Percentiles rank a stretch among this genome's conserved stretches.
Conservation (phyloP, 2,888 invertebrate genomes). For the Anorthoa munda region DNA sequence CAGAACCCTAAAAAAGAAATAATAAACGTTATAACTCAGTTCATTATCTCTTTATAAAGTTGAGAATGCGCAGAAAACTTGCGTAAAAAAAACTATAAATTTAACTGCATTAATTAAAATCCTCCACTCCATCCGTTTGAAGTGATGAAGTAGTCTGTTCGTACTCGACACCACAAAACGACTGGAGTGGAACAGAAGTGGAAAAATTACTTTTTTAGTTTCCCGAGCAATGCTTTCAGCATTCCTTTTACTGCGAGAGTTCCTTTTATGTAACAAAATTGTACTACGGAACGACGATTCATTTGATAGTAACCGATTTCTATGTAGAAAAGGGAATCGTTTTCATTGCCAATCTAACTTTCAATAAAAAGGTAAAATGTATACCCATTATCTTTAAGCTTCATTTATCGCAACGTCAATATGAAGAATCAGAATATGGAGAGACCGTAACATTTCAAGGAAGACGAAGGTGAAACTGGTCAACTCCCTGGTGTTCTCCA, state of each 20-base stretch:
- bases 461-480: no score
- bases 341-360: background rate
- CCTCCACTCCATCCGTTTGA: slow-evolving; percentile 19
- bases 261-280: slow-evolving; percentile 32
- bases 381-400: background rate
- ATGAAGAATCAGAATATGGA: no score
- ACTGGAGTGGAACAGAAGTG: slow-evolving; percentile 36
- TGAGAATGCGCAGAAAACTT: slow-evolving; percentile 3
- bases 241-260: slow-evolving; percentile 37
- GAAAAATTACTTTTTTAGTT: slow-evolving; percentile 56
- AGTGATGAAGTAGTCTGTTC: slow-evolving; percentile 44
- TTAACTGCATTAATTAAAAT: slow-evolving; percentile 46
- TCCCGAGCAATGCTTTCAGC: slow-evolving; percentile 31
- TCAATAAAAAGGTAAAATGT: background rate
- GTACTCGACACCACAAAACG: slow-evolving; percentile 40
- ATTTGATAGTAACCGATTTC: slow-evolving; percentile 16
- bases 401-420: background rate
- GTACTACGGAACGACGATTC: slow-evolving; percentile 11
- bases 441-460: no score
- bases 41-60: background rate
- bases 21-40: background rate
- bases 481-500: no score
- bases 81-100: background rate
- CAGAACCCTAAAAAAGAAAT: no score
- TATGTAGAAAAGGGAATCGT: background rate